Evolutionary conservation across 1,140 invertebrate species (phyloP), one percentile per base, ranked within the genome.

Genomic region (Aporrectodea caliginosa): DNA sequence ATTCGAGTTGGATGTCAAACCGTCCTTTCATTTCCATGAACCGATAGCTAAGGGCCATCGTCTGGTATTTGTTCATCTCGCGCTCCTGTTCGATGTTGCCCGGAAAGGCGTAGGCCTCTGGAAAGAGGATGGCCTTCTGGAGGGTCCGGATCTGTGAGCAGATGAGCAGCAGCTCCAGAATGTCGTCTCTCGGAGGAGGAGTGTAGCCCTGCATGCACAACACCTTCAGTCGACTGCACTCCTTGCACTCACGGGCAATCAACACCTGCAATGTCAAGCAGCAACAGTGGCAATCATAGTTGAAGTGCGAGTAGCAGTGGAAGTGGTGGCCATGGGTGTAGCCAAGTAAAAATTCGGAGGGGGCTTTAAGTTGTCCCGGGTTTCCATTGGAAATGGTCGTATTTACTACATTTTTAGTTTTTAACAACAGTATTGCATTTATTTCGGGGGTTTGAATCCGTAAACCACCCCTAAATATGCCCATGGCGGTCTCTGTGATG

Each of bases 51-150:
- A 82, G 78, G 1, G 31, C 27, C 29, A 82, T 73, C 27, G 83
- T 78, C 0, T 70, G 75, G 35, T 79, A 77, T 32, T 82, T 81
- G 77, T 85, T 85, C 16, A 80, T 74, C 58, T 80, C 77, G 27
- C 84, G 78, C 69, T 82, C 81, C 14, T 79, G 77, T 16, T 85
- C 84, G 73, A 85, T 83, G 68, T 81, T 82, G 0, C 85, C 85
- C 0, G 85, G 85, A 77, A 86, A 86, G 16, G 85, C 85, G 75
- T 85, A 86, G 0, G 82, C 80, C 35, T 86, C 85, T 30, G 85
- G 85, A 31, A 86, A 80, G 29, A 86, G 75, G 22, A 84, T 73
- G 72, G 83, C 84, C 43, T 83, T 86, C 81, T 86, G 85, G n/a
- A 86, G 69, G 2, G 83, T 79, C 22, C 75, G 69, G 27, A 86